Percentiles rank a stretch among this genome's conserved stretches.
Evolutionary conservation across 2,113 vertebrate species (phyloP).

Genomic region (Anhinga anhinga): DNA sequence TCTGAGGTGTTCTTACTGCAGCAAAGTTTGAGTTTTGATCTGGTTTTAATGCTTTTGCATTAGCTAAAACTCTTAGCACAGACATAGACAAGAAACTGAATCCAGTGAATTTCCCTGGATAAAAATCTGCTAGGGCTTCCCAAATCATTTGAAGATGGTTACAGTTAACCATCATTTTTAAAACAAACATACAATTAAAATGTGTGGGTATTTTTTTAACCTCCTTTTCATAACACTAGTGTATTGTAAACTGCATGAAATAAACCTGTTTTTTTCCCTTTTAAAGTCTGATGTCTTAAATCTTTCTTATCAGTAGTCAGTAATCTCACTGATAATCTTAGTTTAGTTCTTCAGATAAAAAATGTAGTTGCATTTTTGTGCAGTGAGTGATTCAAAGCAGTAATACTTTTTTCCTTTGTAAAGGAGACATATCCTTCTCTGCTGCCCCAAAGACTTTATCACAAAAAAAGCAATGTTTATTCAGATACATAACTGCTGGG

Average conservation of each 20-base stretch:
- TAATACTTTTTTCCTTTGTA: background rate
- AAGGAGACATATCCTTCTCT: background rate
- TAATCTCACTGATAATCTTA: background rate
- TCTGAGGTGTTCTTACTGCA: slow-evolving; percentile 70
- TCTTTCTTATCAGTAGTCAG: too few species aligned
- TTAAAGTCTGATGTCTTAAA: slow-evolving; percentile 34
- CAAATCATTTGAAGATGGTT: slow-evolving; percentile 22
- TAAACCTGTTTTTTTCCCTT: slow-evolving; percentile 52
- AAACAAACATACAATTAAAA: slow-evolving; percentile 29
- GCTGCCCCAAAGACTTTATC: background rate
- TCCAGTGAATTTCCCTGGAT: background rate
- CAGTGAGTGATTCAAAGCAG: background rate
- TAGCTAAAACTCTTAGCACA: slow-evolving; percentile 28
- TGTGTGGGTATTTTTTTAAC: slow-evolving; percentile 60
- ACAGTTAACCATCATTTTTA: slow-evolving; percentile 26
- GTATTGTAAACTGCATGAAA: slow-evolving; percentile 56
- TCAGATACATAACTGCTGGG: background rate
- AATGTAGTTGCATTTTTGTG: background rate
- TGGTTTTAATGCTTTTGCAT: slow-evolving; percentile 39
- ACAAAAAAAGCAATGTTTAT: background rate
- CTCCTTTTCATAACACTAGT: slow-evolving; percentile 49
- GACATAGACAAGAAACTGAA: background rate
- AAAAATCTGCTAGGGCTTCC: slow-evolving; percentile 15
- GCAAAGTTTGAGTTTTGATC: slow-evolving; percentile 43
- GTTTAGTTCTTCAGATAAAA: background rate